phyloP scores from a whole-genome alignment of 2,113 vertebrate genomes.

The Elaphurus davidianus region DNA sequence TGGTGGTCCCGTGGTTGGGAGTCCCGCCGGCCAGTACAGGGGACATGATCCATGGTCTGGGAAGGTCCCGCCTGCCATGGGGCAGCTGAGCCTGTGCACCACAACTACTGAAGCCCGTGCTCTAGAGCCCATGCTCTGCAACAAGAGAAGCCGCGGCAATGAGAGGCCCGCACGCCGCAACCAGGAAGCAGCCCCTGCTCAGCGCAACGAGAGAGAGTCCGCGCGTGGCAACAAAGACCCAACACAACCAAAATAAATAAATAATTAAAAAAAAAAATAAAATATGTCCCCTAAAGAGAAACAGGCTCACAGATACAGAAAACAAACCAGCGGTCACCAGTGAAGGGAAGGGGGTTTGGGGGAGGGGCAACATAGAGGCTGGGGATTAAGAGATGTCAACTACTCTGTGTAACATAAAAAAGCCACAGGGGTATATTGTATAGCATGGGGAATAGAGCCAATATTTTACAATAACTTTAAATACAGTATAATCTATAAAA shows the following conservation, averaged over 20 bases:
- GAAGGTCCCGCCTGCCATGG: background rate
- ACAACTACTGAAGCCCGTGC: background rate
- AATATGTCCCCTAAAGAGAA: background rate
- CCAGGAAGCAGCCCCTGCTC: background rate
- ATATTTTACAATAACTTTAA: background rate
- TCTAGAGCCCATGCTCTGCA: background rate
- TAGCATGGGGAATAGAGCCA: background rate
- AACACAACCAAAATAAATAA: background rate
- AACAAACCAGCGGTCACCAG: background rate
- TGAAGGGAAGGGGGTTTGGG: background rate
- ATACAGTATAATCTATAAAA: background rate
- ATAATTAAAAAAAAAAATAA: background rate
- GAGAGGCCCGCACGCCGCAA: background rate
- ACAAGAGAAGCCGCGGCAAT: background rate
- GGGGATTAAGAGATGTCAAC: background rate
- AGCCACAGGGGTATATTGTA: background rate
- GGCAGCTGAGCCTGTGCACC: background rate
- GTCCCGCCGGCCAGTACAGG: background rate
- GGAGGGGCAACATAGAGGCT: background rate
- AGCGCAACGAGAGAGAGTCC: background rate
- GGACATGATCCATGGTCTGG: background rate
- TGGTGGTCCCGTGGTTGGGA: background rate
- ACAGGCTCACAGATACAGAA: background rate
- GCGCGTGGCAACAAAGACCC: rapidly evolving
- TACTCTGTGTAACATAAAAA: background rate